Percentiles rank a stretch among this genome's conserved stretches.
Evolutionary conservation across 1,140 invertebrate genomes (phyloP).

Genomic region (Euwallacea similis): DNA sequence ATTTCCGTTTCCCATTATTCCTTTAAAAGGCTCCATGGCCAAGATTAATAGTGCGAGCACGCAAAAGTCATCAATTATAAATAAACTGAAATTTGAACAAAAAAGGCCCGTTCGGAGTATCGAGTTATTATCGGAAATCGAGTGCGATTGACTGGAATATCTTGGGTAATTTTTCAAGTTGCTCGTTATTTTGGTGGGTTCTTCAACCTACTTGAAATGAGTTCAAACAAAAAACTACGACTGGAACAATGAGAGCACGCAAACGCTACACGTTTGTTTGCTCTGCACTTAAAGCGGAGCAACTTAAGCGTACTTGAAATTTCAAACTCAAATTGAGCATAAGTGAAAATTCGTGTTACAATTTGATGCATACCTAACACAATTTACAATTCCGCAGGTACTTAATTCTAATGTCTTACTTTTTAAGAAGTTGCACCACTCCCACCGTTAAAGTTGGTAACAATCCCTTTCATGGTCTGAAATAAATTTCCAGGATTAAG

Average conservation of each 20-base stretch:
- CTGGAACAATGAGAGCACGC: too few relatives aligned
- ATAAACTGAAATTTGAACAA: conserved; percentile 5
- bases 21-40: neutral
- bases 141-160: too few relatives aligned
- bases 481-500: neutral
- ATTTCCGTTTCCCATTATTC: too few relatives aligned
- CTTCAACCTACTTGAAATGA: too few relatives aligned
- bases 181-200: too few relatives aligned
- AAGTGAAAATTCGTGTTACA: neutral
- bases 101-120: neutral
- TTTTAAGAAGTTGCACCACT: neutral
- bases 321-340: neutral
- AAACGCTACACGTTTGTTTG: too few relatives aligned
- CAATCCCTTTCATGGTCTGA: neutral
- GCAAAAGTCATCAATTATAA: neutral
- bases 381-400: too few relatives aligned
- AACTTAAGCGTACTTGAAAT: too few relatives aligned
- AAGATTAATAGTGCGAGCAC: neutral
- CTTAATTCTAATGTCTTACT: too few relatives aligned
- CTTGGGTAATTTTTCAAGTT: too few relatives aligned
- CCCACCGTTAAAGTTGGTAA: neutral
- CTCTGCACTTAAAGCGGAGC: too few relatives aligned
- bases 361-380: neutral
- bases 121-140: neutral
- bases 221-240: too few relatives aligned